phyloP scores from a whole-genome alignment of 2,113 vertebrate genomes.

The Rafetus swinhoei region DNA sequence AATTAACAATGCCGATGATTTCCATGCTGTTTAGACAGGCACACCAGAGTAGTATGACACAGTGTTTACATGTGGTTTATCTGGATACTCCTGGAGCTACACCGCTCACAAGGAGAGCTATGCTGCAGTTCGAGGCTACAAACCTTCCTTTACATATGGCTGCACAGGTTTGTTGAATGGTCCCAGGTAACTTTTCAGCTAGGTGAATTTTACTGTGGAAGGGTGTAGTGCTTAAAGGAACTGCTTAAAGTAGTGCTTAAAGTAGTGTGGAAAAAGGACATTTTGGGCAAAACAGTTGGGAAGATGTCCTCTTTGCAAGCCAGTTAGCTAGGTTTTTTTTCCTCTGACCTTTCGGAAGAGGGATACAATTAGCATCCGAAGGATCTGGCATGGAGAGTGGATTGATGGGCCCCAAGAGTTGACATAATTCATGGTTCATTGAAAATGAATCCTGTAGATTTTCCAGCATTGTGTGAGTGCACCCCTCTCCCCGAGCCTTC shows the following conservation, averaged over 20 bases:
- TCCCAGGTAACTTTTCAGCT: fast-evolving
- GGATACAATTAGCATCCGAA: not conserved
- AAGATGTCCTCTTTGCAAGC: not conserved
- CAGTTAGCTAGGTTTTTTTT: not conserved
- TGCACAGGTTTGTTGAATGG: fast-evolving
- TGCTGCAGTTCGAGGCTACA: not conserved
- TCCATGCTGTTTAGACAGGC: slow-evolving; percentile 56
- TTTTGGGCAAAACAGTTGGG: fast-evolving
- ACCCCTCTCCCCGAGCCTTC: not conserved
- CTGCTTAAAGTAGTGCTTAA: not conserved
- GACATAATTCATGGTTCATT: not conserved
- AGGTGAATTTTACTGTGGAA: not conserved
- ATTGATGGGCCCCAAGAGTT: not conserved
- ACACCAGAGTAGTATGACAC: slow-evolving; percentile 62
- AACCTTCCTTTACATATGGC: not conserved
- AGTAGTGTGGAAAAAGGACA: not conserved
- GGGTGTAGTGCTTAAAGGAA: not conserved
- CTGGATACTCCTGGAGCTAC: slow-evolving; percentile 52
- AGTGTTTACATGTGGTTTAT: not conserved
- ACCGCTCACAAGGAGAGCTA: slow-evolving; percentile 45
- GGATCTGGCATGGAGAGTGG: not conserved
- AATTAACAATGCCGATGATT: slow-evolving; percentile 46
- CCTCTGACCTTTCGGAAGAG: fast-evolving
- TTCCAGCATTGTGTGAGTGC: not conserved
- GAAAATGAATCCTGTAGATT: not conserved